These are phyloP conservation scores for Callipepla squamata DNA, from an alignment of 2,113 vertebrate species.

Conservation along the genomic window DNA sequence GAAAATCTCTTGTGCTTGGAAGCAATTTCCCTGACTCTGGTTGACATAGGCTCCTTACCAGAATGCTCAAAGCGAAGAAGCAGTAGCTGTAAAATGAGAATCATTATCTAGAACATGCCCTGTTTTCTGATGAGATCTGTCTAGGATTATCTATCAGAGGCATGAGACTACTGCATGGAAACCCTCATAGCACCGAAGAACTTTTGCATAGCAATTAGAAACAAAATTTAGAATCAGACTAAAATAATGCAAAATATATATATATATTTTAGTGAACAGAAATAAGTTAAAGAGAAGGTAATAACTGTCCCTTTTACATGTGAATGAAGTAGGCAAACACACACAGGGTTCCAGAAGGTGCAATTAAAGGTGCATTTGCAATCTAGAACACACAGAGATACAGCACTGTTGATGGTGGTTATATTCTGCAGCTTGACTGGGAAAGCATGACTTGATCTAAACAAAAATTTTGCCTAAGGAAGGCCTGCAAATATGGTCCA, in stretches of 20 bases:
- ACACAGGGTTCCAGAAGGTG: neutral
- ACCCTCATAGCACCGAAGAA: neutral
- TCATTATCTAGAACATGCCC: conserved; percentile 15
- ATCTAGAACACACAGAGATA: neutral
- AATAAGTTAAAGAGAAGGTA: neutral
- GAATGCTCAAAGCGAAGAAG: conserved; percentile 7
- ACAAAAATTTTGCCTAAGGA: neutral
- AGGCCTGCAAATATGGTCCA: neutral
- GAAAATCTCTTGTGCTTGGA: neutral
- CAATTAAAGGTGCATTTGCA: neutral
- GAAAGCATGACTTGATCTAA: neutral
- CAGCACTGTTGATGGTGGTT: neutral
- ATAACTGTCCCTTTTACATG: neutral
- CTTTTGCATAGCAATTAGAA: neutral
- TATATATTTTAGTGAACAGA: neutral
- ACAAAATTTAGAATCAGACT: neutral
- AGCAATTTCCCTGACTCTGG: neutral
- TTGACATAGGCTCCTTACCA: neutral
- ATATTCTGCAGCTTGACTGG: neutral
- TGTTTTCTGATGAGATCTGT: neutral
- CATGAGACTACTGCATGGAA: neutral
- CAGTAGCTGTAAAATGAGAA: neutral
- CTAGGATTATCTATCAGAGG: conserved; percentile 13
- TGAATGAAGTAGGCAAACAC: neutral
- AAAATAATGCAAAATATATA: neutral